Evolutionary conservation across 2,888 invertebrate genomes (phyloP).

Genomic region (Tachina lurida): DNA sequence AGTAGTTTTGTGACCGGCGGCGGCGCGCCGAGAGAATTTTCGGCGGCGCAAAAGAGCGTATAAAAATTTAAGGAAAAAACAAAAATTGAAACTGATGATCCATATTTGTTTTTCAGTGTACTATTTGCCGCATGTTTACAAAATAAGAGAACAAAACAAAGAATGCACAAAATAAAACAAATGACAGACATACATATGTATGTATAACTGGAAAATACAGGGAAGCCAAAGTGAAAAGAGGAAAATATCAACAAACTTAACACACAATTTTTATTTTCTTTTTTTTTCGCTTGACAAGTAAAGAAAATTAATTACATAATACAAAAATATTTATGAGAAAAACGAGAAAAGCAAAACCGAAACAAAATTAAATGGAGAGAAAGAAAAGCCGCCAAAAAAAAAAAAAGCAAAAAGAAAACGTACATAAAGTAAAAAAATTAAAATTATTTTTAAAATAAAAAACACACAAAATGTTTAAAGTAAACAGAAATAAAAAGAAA

Average conservation of each 20-base stretch:
- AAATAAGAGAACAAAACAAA: conserved; percentile 64
- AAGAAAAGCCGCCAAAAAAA: conserved; percentile 51
- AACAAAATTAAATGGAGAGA: conserved; percentile 22
- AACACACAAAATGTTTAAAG: neutral
- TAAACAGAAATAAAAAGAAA: conserved; percentile 46
- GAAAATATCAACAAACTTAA: conserved; percentile 19
- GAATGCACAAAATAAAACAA: conserved; percentile 39
- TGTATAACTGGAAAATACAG: neutral
- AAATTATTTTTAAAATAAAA: conserved; percentile 7
- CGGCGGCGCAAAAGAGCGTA: too few species aligned
- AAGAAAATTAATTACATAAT: conserved; percentile 55
- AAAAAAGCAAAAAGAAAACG: conserved; percentile 8
- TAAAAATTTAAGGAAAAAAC: too few species aligned
- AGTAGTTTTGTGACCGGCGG: too few species aligned
- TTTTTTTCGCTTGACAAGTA: conserved; percentile 8
- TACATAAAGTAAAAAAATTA: neutral
- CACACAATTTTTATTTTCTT: conserved; percentile 2
- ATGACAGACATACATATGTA: neutral
- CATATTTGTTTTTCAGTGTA: conserved; percentile 9
- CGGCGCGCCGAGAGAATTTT: too few species aligned
- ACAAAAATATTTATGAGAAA: conserved; percentile 46
- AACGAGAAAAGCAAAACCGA: neutral
- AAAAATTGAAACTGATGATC: too few species aligned
- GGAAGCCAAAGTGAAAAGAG: conserved; percentile 8
- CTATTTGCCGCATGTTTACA: conserved; percentile 52